Conservation (phyloP, 2,797 vertebrate species). For the Triplophysa yarkandensis region DNA sequence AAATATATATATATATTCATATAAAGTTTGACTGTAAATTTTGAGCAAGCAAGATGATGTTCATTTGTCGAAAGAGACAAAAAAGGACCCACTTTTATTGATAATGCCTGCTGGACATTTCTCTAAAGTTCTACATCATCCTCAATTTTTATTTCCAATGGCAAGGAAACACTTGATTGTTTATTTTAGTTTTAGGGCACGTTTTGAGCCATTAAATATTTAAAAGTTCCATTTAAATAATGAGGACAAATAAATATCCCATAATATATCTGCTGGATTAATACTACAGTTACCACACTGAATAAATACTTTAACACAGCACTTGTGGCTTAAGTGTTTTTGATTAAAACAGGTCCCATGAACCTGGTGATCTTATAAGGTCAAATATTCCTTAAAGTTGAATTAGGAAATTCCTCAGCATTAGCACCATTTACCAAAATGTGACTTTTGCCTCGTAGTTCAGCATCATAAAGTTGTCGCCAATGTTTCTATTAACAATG, state of each 20-base stretch:
- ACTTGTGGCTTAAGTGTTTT: background rate
- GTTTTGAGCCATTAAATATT: constrained; percentile 14
- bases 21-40: constrained; percentile 48
- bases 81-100: constrained; percentile 13
- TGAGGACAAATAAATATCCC: constrained; percentile 17
- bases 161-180: background rate
- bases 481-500: background rate
- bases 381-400: background rate
- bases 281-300: constrained; percentile 13
- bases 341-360: constrained; percentile 5
- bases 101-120: background rate
- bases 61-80: constrained; percentile 45
- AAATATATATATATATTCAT: constrained; percentile 40
- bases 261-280: background rate
- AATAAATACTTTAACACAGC: background rate
- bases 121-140: constrained; percentile 3
- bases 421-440: background rate
- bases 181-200: constrained; percentile 30
- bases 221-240: background rate
- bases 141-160: constrained; percentile 12
- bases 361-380: background rate
- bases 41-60: constrained; percentile 39
- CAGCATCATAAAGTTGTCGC: background rate
- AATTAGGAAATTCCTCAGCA: constrained; percentile 7
- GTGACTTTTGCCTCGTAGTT: background rate